Percentiles rank a stretch among this genome's conserved stretches.
Conservation (phyloP, 2,888 invertebrate genomes). For the Steromphala cineraria region DNA sequence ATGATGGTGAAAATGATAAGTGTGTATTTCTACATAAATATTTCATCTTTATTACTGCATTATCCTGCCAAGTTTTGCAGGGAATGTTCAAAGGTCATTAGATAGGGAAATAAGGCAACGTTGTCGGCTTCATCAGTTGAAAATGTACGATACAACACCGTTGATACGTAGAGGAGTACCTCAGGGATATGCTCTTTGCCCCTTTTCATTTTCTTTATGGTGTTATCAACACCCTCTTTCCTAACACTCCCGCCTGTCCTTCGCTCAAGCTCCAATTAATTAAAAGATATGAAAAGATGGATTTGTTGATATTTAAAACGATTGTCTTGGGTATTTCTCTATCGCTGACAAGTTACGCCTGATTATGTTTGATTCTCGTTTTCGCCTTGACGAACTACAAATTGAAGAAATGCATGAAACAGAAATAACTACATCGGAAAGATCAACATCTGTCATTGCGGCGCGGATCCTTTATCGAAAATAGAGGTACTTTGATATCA, state of each 20-base stretch:
- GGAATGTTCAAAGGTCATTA: constrained; percentile 3
- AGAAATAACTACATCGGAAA: too few species aligned
- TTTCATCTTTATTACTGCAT: constrained; percentile 1
- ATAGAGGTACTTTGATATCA: too few species aligned
- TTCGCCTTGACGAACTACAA: too few species aligned
- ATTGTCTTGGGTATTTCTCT: neutral
- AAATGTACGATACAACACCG: neutral
- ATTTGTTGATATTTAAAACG: neutral
- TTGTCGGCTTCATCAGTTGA: neutral
- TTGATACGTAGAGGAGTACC: neutral
- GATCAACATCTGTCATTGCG: too few species aligned
- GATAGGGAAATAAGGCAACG: neutral
- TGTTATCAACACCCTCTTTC: neutral
- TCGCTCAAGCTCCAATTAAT: neutral
- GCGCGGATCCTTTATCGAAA: too few species aligned
- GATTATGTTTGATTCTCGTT: too few species aligned
- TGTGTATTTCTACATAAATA: neutral
- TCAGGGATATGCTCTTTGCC: neutral
- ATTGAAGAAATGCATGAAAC: too few species aligned
- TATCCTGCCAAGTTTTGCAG: neutral
- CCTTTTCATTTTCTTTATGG: neutral
- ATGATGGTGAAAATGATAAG: neutral
- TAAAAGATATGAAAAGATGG: neutral
- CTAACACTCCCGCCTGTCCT: neutral
- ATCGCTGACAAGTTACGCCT: too few species aligned